Conservation (phyloP, 2,797 vertebrate genomes). For the Parotocinclus haroldoi region DNA sequence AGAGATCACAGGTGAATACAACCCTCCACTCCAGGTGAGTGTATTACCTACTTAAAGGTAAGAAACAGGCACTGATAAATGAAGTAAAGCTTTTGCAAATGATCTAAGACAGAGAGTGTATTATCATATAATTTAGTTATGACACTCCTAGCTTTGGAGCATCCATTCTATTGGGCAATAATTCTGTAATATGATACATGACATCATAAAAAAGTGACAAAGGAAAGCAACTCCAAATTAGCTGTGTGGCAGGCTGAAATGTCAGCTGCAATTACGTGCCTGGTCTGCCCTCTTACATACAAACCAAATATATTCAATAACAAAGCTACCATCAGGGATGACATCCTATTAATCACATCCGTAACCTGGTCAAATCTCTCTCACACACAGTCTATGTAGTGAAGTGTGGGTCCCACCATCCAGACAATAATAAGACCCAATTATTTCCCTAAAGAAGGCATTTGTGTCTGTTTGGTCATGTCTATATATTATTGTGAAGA, state of each 20-base stretch:
- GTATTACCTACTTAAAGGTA: conserved; percentile 36
- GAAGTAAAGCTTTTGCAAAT: neutral
- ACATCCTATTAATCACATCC: conserved; percentile 67
- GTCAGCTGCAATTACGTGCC: conserved; percentile 86
- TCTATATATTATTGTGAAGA: conserved; percentile 20
- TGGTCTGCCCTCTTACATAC: conserved; percentile 33
- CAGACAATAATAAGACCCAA: conserved; percentile 62
- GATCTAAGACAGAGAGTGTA: neutral
- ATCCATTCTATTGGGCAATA: neutral
- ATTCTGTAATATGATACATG: conserved; percentile 4
- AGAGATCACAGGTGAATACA: conserved; percentile 58
- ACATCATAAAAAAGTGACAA: conserved; percentile 55
- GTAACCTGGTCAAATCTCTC: conserved; percentile 52
- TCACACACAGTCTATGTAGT: conserved; percentile 40
- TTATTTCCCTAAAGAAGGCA: conserved; percentile 57
- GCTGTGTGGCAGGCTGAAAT: conserved; percentile 86
- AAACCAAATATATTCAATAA: conserved; percentile 62
- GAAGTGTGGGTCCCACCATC: conserved; percentile 42
- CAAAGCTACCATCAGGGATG: conserved; percentile 64
- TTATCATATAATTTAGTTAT: neutral
- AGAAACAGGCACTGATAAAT: neutral
- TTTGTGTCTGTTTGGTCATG: conserved; percentile 48
- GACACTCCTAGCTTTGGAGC: neutral
- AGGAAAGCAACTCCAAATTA: conserved; percentile 89
- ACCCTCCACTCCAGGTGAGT: conserved; percentile 70